Evolutionary conservation across 1,140 invertebrate genomes (phyloP).

Genomic region (Heliconius congener): DNA sequence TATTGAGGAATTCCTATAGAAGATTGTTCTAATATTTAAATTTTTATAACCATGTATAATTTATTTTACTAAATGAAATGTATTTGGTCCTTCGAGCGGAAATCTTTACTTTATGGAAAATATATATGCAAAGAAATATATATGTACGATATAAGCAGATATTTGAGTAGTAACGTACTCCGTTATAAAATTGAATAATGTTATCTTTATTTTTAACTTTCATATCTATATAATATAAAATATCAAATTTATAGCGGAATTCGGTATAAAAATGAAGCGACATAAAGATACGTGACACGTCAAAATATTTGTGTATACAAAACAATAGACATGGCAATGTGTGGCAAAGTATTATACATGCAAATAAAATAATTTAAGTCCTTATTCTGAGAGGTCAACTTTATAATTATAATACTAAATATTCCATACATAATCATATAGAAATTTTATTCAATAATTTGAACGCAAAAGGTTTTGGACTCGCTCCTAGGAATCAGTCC

Average conservation of each 20-base stretch:
- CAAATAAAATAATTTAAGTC: slow-evolving; percentile 58
- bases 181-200: slow-evolving; percentile 15
- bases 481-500: too few relatives aligned
- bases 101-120: neutral
- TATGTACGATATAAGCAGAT: neutral
- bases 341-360: slow-evolving; percentile 78
- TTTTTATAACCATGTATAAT: neutral
- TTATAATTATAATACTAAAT: too few relatives aligned
- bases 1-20: neutral
- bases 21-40: neutral
- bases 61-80: neutral
- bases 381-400: neutral
- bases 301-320: slow-evolving; percentile 51
- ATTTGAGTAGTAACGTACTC: slow-evolving; percentile 13
- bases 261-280: slow-evolving; percentile 13
- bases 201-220: neutral
- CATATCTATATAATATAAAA: neutral
- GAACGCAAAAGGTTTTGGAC: neutral
- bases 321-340: slow-evolving; percentile 49
- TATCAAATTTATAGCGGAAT: slow-evolving; percentile 25
- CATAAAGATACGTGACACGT: slow-evolving; percentile 36
- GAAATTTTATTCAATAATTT: neutral
- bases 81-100: neutral
- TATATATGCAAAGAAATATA: neutral
- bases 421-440: too few relatives aligned